These are phyloP conservation scores for Bufo gargarizans DNA, from an alignment of 2,113 vertebrate genomes.

Conservation along the genomic window DNA sequence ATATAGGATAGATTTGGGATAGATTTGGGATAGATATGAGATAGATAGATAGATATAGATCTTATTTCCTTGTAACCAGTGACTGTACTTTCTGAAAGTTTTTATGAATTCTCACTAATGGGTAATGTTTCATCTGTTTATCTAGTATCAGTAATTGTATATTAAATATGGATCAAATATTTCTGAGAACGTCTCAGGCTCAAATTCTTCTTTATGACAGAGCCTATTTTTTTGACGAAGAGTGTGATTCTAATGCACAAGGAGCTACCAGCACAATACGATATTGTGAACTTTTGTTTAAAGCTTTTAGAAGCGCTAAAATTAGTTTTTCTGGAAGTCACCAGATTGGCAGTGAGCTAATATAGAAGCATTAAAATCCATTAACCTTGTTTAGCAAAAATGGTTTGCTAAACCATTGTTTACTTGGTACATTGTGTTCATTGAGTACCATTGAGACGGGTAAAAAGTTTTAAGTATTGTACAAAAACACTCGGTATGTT, in stretches of 20 bases:
- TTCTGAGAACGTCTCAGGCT: neutral
- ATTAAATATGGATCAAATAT: constrained; percentile 15
- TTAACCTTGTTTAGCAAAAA: constrained; percentile 10
- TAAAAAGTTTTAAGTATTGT: neutral
- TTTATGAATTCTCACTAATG: neutral
- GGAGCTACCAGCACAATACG: neutral
- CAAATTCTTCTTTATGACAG: neutral
- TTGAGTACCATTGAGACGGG: neutral
- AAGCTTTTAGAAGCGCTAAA: neutral
- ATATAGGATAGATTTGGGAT: too few relatives aligned
- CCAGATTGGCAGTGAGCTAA: neutral
- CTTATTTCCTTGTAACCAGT: too few relatives aligned
- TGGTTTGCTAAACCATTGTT: too few relatives aligned
- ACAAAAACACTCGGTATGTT: neutral
- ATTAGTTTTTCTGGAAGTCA: neutral
- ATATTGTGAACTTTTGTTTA: constrained; percentile 1
- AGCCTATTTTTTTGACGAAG: neutral
- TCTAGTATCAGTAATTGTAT: constrained; percentile 33
- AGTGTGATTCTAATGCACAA: neutral
- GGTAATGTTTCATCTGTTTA: neutral
- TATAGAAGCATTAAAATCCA: neutral
- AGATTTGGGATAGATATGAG: too few relatives aligned
- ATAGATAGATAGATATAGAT: too few relatives aligned
- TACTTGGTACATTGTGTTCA: neutral
- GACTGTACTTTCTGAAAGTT: neutral